Base-by-base conservation (phyloP, 2,888 invertebrate genomes). In the Pelosia muscerda region DNA sequence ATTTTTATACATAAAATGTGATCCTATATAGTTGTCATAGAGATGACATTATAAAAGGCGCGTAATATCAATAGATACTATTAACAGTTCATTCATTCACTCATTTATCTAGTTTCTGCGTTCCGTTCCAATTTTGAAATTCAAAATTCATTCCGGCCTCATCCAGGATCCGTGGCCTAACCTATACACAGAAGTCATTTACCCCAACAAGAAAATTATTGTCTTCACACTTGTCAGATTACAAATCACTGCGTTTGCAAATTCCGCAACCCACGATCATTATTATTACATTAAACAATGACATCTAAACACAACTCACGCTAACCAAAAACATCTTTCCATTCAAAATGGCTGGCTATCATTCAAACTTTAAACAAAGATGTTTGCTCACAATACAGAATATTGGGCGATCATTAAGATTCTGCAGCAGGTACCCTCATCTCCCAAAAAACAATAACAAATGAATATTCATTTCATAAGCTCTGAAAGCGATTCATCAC, bases 401-500 rank as follows among this genome's bases (percentile, higher is more conserved):
- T 71, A 75, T 75, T 73, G 77, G 59, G 69, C 60, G 66, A 60
- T 66, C 79, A 79, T 84, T 82, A 79, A 69, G 73, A 81, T 83
- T 77, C 79, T 68, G 54, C 59, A 54, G 54, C 63, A 73, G 68
- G 69, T 76, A 73, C 71, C 34, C 69, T 65, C 69, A 34, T 49
- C 49, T 71, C 64, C 78, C 78, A 76, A 75, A 81, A 81, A 84
- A 84, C 85, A 84, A 83, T 83, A 84, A 72, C 61, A 73, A 73
- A 87, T 88, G 87, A 88, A 88, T 88, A 89, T 88, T 88, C 87
- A 88, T 85, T 81, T 74, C 72, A 57, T 73, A 75, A 77, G 81
- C 77, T 79, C 83, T 78, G 68, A 58, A 79, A 83, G 83, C 85
- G 82, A 89, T 87, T 87, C 84, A 88, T 78, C 77, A 59, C 53